Evolutionary conservation across 2,888 invertebrate species (phyloP).

Genomic region (Mythimna loreyi): DNA sequence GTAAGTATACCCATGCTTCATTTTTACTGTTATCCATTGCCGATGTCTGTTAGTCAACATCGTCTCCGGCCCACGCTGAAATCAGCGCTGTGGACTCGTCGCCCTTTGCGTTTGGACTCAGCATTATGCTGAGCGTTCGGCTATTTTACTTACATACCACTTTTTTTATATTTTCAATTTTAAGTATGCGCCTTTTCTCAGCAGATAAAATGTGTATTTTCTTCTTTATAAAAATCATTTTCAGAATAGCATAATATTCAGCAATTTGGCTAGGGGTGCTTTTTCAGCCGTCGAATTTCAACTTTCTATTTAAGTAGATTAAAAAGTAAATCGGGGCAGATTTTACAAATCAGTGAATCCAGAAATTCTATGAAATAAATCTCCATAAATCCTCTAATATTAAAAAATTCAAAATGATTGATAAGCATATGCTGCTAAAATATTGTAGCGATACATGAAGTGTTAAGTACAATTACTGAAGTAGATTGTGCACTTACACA

Average conservation of each 20-base stretch:
- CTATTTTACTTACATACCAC: no score
- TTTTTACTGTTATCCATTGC: neutral
- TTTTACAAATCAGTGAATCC: no score
- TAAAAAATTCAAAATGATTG: conserved; percentile 14
- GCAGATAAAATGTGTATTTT: no score
- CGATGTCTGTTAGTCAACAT: no score
- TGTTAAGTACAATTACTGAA: conserved; percentile 45
- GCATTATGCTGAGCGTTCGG: no score
- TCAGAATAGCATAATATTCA: neutral
- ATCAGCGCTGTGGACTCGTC: no score
- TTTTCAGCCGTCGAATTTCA: no score
- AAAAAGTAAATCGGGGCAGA: neutral
- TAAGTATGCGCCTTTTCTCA: no score
- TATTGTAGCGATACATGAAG: conserved; percentile 18
- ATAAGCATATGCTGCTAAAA: conserved; percentile 22
- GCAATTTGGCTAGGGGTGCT: conserved; percentile 5
- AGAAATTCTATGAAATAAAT: conserved; percentile 11
- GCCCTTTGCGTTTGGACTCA: no score
- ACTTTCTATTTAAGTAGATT: no score
- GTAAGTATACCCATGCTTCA: conserved; percentile 26
- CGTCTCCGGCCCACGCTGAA: no score
- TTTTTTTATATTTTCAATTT: no score
- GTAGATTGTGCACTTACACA: conserved; percentile 56
- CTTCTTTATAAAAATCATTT: neutral
- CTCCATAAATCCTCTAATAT: neutral